Conservation (phyloP, 2,888 invertebrate species). For the Eustalomyia histrio region DNA sequence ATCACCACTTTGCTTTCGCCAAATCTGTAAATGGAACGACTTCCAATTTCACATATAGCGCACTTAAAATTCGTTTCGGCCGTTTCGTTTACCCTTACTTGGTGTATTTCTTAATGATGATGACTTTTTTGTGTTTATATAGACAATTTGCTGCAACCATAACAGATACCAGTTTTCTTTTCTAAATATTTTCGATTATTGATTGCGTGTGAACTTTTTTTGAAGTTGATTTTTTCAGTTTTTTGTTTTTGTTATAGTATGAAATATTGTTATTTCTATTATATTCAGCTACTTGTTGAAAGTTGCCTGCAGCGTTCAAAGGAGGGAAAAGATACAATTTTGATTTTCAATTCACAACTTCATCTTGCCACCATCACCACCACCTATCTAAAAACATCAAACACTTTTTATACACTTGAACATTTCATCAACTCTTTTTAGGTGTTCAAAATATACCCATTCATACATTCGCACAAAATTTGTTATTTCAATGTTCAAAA, state of each 20-base stretch:
- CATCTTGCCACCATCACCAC: not conserved
- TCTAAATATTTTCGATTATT: slow-evolving; percentile 48
- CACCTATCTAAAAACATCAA: slow-evolving; percentile 28
- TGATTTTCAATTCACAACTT: slow-evolving; percentile 26
- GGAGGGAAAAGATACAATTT: not conserved
- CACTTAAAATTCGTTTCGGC: too few relatives aligned
- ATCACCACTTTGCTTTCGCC: too few relatives aligned
- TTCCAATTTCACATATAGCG: too few relatives aligned
- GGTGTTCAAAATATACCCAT: slow-evolving; percentile 12
- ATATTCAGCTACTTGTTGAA: slow-evolving; percentile 49
- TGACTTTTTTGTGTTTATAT: not conserved
- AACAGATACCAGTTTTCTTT: slow-evolving; percentile 17
- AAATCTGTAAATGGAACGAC: too few relatives aligned
- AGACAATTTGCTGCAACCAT: slow-evolving; percentile 1
- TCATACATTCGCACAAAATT: not conserved
- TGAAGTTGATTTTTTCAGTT: slow-evolving; percentile 45
- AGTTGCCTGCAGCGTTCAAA: slow-evolving; percentile 31
- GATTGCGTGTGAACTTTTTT: slow-evolving; percentile 61
- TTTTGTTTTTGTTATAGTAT: not conserved
- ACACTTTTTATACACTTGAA: slow-evolving; percentile 43
- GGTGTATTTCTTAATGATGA: not conserved
- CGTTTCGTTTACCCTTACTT: not conserved
- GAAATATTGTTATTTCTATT: not conserved
- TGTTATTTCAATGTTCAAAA: not conserved
- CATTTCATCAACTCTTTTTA: slow-evolving; percentile 48